Evolutionary conservation across 1,140 invertebrate species (phyloP).

Genomic region (Parapsyche elsis): DNA sequence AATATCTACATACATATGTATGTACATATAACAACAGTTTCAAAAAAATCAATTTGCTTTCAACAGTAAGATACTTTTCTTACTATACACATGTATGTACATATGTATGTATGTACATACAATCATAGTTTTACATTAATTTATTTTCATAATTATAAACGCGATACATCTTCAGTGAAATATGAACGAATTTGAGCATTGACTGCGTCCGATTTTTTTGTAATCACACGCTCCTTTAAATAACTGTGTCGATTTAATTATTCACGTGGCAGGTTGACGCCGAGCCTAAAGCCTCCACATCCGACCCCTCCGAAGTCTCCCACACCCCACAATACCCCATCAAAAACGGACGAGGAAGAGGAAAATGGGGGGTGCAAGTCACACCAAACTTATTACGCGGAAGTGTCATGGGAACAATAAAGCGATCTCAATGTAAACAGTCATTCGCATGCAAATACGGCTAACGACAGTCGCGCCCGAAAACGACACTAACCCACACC

Average conservation of each 20-base stretch:
- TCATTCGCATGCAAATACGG: conserved; percentile 55
- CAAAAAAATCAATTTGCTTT: no score
- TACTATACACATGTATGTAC: no score
- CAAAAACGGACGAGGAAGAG: conserved; percentile 6
- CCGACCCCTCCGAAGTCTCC: conserved; percentile 13
- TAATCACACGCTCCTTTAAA: conserved; percentile 35
- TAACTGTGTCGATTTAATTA: conserved; percentile 51
- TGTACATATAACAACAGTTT: no score
- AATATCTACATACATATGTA: no score
- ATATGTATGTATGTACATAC: no score
- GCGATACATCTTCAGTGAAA: no score
- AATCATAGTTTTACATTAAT: no score
- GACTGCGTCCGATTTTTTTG: not conserved
- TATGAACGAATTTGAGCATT: no score
- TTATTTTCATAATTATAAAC: no score
- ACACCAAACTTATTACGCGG: conserved; percentile 53
- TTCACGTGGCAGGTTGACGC: conserved; percentile 49
- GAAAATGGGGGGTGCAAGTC: conserved; percentile 41
- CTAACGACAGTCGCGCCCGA: conserved; percentile 46
- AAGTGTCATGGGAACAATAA: conserved; percentile 52
- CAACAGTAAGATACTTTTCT: no score
- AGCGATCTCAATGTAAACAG: conserved; percentile 55
- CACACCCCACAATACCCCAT: conserved; percentile 7
- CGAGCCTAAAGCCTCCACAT: conserved; percentile 12
- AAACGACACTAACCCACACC: not conserved